A percentile compares a stretch with the other conserved stretches of the same genome.
phyloP scores from a whole-genome alignment of 2,113 vertebrate species.

The Megaceryle torquata region DNA sequence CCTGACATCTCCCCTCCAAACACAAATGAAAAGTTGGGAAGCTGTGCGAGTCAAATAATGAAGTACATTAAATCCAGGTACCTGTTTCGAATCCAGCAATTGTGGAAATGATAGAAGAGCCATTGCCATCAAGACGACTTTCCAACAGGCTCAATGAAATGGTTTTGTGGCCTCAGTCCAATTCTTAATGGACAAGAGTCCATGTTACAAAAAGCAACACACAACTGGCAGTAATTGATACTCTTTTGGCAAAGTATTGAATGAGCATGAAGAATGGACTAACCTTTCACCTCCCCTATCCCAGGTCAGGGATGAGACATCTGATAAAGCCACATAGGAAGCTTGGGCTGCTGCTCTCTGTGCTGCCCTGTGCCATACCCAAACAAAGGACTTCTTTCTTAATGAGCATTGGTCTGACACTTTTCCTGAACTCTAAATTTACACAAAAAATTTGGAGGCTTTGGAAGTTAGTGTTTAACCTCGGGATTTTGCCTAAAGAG shows the following conservation, averaged over 20 bases:
- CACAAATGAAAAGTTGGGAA: slow-evolving; percentile 40
- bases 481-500: slow-evolving; percentile 23
- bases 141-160: slow-evolving; percentile 32
- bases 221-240: slow-evolving; percentile 52
- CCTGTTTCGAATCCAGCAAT: slow-evolving; percentile 29
- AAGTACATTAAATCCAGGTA: slow-evolving; percentile 21
- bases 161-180: slow-evolving; percentile 48
- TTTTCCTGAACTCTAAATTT: slow-evolving; percentile 38
- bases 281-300: slow-evolving; percentile 56
- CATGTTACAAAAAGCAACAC: slow-evolving; percentile 37
- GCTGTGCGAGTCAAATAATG: slow-evolving; percentile 6
- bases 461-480: neutral
- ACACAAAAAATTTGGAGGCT: slow-evolving; percentile 4
- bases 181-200: slow-evolving; percentile 41
- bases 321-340: slow-evolving; percentile 44
- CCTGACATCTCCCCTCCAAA: slow-evolving; percentile 17
- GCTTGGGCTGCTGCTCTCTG: neutral
- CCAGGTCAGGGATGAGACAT: slow-evolving; percentile 57
- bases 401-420: neutral
- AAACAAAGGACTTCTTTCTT: slow-evolving; percentile 56
- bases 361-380: neutral
- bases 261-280: slow-evolving; percentile 62
- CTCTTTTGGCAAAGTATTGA: slow-evolving; percentile 36
- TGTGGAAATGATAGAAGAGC: slow-evolving; percentile 44
- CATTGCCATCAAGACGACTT: neutral